Evolutionary conservation across 2,797 vertebrate genomes (phyloP), one percentile per base, ranked within the genome.

Genomic region (Scleropages formosus): DNA sequence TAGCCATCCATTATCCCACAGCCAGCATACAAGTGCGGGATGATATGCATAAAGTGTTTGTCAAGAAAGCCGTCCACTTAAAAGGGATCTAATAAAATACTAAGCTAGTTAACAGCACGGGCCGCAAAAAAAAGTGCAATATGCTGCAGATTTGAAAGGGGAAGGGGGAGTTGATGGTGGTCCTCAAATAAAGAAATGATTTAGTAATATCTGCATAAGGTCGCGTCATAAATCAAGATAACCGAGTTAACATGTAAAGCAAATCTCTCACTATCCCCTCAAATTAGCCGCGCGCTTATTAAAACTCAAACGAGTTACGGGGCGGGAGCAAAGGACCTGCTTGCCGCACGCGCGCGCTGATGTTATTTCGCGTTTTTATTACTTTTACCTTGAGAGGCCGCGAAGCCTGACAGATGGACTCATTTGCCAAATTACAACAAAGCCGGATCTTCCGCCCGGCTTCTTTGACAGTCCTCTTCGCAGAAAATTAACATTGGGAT

Each of bases 1-100:
- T 98, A 99, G 92, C 95, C 94, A 94, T 96, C 96, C 94, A 98
- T 98, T 98, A 98, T 96, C 93, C 92, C 89, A 90, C 87, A 93
- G 91, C 93, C 88, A 92, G 87, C 83, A 90, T 92, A 91, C 90
- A 82, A 90, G 87, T 89, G 83, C 80, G 83, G 85, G 84, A 82
- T 83, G 85, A 89, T 88, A 87, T 88, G 85, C 88, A 88, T 89
- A 84, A 87, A 91, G 86, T 83, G 88, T 89, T 86, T 87, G 86
- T 86, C 82, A 78, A 64, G 81, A 92, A 84, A 83, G 91, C 94
- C 89, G 89, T 86, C 88, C 89, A 90, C 90, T 91, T 88, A 91
- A 92, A 90, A 86, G 85, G 31, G 84, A 89, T 89, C 88, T 92
- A 94, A 95, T 94, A 93, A 94, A 95, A 92, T 91, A 94, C 93